A percentile compares a stretch with the other conserved stretches of the same genome.
Conservation (phyloP, 1,140 invertebrate genomes). For the Antheraea mylitta region DNA sequence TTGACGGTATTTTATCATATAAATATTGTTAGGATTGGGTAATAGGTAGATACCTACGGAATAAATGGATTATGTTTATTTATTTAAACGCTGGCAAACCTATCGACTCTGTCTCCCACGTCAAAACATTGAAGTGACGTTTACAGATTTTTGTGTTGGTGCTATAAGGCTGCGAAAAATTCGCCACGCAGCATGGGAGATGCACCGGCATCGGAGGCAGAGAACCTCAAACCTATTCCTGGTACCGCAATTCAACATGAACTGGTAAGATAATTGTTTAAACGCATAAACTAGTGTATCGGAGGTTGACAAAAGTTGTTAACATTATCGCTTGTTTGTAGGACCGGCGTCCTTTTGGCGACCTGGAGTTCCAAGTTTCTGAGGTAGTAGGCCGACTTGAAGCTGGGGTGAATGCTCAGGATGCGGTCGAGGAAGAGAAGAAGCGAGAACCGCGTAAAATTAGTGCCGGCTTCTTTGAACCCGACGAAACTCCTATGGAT, state of each 20-base stretch:
- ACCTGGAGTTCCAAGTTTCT: conserved; percentile 83
- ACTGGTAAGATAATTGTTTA: conserved; percentile 40
- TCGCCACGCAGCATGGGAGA: conserved; percentile 72
- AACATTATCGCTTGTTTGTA: conserved; percentile 39
- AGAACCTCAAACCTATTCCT: conserved; percentile 48
- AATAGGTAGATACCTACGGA: too few relatives aligned
- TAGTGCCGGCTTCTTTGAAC: conserved; percentile 65
- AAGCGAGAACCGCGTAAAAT: conserved; percentile 60
- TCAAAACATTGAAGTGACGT: conserved; percentile 73
- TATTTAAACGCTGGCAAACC: too few relatives aligned
- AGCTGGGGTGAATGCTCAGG: conserved; percentile 79
- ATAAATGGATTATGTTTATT: too few relatives aligned
- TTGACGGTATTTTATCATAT: too few relatives aligned
- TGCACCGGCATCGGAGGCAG: conserved; percentile 52
- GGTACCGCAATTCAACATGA: conserved; percentile 36
- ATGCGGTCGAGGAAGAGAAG: conserved; percentile 55
- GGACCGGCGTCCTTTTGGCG: conserved; percentile 76
- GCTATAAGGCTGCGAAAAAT: conserved; percentile 57
- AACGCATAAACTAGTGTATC: neutral
- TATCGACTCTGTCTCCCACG: conserved; percentile 19
- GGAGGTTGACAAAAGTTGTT: conserved; percentile 8
- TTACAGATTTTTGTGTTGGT: conserved; percentile 68
- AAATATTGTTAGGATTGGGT: too few relatives aligned
- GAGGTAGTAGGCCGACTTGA: conserved; percentile 83
- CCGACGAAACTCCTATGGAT: conserved; percentile 66